Base-by-base conservation (phyloP, 2,888 invertebrate genomes). In the Notodromas monacha region DNA sequence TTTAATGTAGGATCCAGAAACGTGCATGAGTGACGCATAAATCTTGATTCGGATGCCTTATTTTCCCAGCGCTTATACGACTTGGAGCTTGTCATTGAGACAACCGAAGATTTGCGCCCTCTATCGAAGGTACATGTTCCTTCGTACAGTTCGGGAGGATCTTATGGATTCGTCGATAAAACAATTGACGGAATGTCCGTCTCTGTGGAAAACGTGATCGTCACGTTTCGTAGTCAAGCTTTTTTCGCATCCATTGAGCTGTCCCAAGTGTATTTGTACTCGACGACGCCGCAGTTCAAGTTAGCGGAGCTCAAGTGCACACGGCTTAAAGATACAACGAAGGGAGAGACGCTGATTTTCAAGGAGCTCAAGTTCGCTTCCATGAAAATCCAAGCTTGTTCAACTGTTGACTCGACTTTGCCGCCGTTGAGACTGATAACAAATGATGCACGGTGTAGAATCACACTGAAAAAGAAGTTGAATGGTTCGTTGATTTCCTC, bases 331-430 rank as follows among this genome's bases (percentile, higher is more conserved):
- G 81, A 86, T 44, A 62, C 69, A 3, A 65, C 68, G 37, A 65
- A 68, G 36, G 77, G 77, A 26, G 74, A 86, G 43, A 57, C 92
- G 37, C 59, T 96, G 38, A 72, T 92, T 45, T 96, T 92, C 53
- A 96, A 96, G 32, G 76, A 81, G 54, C 54, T 92, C 32, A 73
- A 76, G 45, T 96, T 96, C 92, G 86, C 92, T 52, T 77, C 79
- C 30, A 66, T 92, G 12, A 60, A 86, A 36, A 73, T 92, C 43
- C 89, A 92, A 52, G 89, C 89, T 8, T 70, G 66, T 43, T 74
- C 77, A 34, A 67, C 67, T 30, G 60, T 61, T 44, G 67, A 68
- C 45, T 37, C 39, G 26, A 35, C 63, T 36, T 52, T 79, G 31
- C 79, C 84, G 1, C 92, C 96, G 0, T 54, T 96, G 28, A 57